A percentile compares a stretch with the other conserved stretches of the same genome.
These are phyloP conservation scores for Drosophila melanosoma DNA, from an alignment of 2,888 invertebrate species.

Conservation along the genomic window DNA sequence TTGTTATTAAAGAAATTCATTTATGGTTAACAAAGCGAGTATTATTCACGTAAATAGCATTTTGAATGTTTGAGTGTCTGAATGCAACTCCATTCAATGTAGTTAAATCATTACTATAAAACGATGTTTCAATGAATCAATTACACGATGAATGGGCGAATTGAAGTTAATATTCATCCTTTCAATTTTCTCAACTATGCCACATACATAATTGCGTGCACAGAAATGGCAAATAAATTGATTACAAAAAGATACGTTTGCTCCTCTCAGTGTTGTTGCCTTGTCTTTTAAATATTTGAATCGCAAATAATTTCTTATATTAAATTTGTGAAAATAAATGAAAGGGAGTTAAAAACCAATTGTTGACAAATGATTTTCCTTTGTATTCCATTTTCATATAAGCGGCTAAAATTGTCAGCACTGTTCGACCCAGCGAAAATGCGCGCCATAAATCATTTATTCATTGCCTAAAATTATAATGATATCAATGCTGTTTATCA, in stretches of 20 bases:
- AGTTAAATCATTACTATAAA: slow-evolving; percentile 7
- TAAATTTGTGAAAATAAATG: neutral
- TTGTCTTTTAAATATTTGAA: neutral
- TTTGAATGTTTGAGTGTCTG: neutral
- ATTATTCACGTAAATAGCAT: slow-evolving; percentile 1
- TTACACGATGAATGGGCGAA: slow-evolving; percentile 8
- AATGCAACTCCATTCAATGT: slow-evolving; percentile 9
- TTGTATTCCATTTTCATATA: neutral
- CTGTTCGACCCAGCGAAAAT: neutral
- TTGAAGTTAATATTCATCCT: slow-evolving; percentile 9
- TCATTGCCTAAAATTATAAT: slow-evolving; percentile 47
- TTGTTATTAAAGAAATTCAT: neutral
- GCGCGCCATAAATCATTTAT: slow-evolving; percentile 45
- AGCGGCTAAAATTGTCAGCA: neutral
- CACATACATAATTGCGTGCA: neutral
- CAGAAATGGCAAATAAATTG: slow-evolving; percentile 3
- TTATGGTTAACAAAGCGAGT: neutral
- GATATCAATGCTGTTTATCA: neutral
- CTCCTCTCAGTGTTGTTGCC: slow-evolving; percentile 1
- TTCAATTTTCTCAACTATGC: neutral
- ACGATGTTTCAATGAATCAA: slow-evolving; percentile 12
- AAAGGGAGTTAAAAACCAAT: neutral
- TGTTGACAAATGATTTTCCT: neutral
- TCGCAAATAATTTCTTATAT: neutral
- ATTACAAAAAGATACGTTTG: neutral